Conservation (phyloP, 2,797 vertebrate genomes). For the Cossypha polioptera region DNA sequence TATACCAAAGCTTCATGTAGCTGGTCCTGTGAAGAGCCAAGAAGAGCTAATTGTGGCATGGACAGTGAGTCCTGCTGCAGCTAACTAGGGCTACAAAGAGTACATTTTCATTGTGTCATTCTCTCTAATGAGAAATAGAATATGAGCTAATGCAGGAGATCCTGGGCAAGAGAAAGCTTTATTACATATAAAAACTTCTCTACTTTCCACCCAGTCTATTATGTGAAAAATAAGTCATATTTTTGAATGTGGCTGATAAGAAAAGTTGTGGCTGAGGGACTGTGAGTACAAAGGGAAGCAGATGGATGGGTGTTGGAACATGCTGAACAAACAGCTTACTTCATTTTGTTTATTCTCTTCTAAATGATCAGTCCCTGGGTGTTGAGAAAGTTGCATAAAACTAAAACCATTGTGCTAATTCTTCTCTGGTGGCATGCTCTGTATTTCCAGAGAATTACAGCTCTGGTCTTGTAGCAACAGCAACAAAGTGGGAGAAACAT, state of each 20-base stretch:
- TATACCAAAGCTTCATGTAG: not conserved
- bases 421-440: not conserved
- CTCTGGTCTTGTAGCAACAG: not conserved
- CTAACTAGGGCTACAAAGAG: not conserved
- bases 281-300: slow-evolving; percentile 38
- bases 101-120: not conserved
- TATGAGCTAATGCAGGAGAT: slow-evolving; percentile 2
- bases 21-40: not conserved
- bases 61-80: not conserved
- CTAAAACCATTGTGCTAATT: slow-evolving; percentile 26
- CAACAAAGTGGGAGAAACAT: not conserved
- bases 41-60: not conserved
- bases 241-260: slow-evolving; percentile 25
- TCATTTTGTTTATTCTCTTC: slow-evolving; percentile 56
- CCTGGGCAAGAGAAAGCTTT: not conserved
- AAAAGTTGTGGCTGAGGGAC: slow-evolving; percentile 33
- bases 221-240: slow-evolving; percentile 52
- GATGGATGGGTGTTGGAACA: slow-evolving; percentile 18
- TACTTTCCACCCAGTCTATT: not conserved
- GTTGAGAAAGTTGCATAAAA: not conserved
- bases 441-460: slow-evolving; percentile 7
- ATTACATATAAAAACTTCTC: not conserved
- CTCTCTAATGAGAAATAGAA: slow-evolving; percentile 23
- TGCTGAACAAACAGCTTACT: slow-evolving; percentile 58
- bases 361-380: not conserved